These are phyloP conservation scores for Suricata suricatta DNA, from an alignment of 2,113 vertebrate genomes.

Conservation along the genomic window DNA sequence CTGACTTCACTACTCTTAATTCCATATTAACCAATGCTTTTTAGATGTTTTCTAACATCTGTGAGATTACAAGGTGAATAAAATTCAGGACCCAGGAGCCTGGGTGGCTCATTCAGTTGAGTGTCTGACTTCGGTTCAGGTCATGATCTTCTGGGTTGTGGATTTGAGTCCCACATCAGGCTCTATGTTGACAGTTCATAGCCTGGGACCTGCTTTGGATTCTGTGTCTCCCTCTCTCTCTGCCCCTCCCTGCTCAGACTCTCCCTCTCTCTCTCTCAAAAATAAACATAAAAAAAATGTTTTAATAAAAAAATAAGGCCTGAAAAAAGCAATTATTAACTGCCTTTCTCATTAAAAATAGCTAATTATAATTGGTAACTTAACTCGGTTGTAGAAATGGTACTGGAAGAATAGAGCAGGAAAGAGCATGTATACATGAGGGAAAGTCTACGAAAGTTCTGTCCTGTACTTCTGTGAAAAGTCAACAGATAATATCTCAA, in stretches of 20 bases:
- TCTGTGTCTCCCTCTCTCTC: too few species aligned
- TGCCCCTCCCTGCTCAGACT: too few species aligned
- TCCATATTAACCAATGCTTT: background rate
- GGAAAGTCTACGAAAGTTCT: background rate
- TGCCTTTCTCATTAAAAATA: background rate
- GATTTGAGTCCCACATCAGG: too few species aligned
- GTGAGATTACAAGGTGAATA: slow-evolving; percentile 50
- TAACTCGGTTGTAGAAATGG: background rate
- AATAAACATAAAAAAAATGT: too few species aligned
- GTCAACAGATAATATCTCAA: background rate
- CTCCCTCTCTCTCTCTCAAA: too few species aligned
- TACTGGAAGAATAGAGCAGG: background rate
- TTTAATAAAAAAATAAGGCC: too few species aligned
- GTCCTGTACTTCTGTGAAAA: background rate
- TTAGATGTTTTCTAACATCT: slow-evolving; percentile 19
- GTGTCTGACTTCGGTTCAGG: too few species aligned
- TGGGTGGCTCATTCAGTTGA: too few species aligned
- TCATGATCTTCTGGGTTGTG: too few species aligned
- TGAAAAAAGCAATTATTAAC: background rate
- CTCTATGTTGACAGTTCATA: background rate
- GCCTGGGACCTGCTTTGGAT: too few species aligned
- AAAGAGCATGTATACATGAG: background rate
- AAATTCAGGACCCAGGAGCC: background rate
- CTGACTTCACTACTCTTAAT: background rate
- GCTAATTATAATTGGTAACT: background rate